phyloP scores from a whole-genome alignment of 2,113 vertebrate species.

The Archilochus colubris region DNA sequence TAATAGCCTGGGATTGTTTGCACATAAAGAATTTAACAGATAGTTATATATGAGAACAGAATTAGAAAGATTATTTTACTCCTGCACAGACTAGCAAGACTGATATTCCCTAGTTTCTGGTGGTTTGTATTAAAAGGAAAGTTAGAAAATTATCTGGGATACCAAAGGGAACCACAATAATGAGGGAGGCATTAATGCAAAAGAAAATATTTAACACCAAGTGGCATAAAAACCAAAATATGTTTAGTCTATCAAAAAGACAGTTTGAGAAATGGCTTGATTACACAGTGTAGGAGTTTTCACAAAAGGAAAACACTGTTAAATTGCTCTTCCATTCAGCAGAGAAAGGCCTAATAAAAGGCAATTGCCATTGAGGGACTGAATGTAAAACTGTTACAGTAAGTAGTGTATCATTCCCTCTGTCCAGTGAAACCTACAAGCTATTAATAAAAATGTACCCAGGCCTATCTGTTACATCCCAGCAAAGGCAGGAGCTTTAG shows the following conservation, averaged over 20 bases:
- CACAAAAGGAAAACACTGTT: neutral
- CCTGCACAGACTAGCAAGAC: neutral
- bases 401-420: neutral
- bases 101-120: neutral
- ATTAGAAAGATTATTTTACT: neutral
- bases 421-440: neutral
- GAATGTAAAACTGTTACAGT: neutral
- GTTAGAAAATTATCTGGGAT: constrained; percentile 7
- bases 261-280: constrained; percentile 40
- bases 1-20: neutral
- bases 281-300: constrained; percentile 33
- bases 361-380: neutral
- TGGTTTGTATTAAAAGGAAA: neutral
- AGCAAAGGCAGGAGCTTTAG: neutral
- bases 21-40: neutral
- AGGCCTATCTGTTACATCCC: neutral
- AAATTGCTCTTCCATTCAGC: constrained; percentile 19
- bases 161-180: neutral
- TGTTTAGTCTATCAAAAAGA: constrained; percentile 25
- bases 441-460: neutral
- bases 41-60: neutral
- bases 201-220: constrained; percentile 27
- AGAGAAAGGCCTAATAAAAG: constrained; percentile 31
- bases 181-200: neutral
- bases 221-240: constrained; percentile 18